Evolutionary conservation across 2,888 invertebrate species (phyloP).

Genomic region (Caenorhabditis sinica): DNA sequence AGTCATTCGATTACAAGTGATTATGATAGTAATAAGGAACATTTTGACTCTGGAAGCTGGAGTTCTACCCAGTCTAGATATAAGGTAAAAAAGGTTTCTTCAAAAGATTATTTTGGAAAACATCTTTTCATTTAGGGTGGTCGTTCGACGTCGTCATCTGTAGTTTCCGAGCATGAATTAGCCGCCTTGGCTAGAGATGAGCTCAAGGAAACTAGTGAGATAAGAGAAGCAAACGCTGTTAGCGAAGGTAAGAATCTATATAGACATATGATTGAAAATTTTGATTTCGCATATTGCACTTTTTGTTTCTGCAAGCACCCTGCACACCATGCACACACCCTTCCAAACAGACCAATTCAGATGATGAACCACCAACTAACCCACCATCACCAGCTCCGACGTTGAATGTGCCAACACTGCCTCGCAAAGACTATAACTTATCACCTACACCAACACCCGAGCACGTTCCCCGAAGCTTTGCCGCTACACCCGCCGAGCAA

Average conservation of each 20-base stretch:
- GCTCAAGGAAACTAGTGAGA: constrained; percentile 61
- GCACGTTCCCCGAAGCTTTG: constrained; percentile 39
- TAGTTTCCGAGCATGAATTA: constrained; percentile 63
- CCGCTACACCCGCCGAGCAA: constrained; percentile 19
- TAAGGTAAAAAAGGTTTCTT: constrained; percentile 29
- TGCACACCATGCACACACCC: not conserved
- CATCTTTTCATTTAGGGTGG: constrained; percentile 35
- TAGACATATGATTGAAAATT: too few relatives aligned
- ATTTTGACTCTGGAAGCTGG: constrained; percentile 80
- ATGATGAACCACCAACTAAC: constrained; percentile 65
- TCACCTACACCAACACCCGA: constrained; percentile 53
- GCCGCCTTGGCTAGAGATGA: constrained; percentile 58
- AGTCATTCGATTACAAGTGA: constrained; percentile 78
- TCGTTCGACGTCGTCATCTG: constrained; percentile 57
- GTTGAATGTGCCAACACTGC: constrained; percentile 44
- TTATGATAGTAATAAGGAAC: constrained; percentile 78
- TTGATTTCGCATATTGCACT: not conserved
- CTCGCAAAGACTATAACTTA: constrained; percentile 64
- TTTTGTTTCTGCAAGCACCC: constrained; percentile 1
- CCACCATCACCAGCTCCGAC: constrained; percentile 54
- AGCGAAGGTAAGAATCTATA: constrained; percentile 48
- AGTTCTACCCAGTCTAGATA: constrained; percentile 73
- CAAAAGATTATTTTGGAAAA: not conserved
- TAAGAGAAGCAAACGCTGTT: constrained; percentile 56
- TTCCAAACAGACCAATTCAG: constrained; percentile 37